Percentiles rank a stretch among this genome's conserved stretches.
Evolutionary conservation across 2,888 invertebrate genomes (phyloP).

Genomic region (Antheraea yamamai): DNA sequence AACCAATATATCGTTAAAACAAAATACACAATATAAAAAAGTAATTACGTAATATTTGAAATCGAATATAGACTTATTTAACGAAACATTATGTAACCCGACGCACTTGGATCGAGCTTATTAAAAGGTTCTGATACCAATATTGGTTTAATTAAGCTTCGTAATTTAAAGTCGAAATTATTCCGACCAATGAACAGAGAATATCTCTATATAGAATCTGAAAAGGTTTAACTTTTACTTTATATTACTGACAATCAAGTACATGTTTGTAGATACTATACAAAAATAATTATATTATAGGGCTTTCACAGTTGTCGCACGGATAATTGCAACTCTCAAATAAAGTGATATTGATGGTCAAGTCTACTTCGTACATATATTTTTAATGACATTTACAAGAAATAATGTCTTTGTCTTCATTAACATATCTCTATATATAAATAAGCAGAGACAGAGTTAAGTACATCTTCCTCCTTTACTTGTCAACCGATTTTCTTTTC

Average conservation of each 20-base stretch:
- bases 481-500: too few species aligned
- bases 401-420: conserved; percentile 22
- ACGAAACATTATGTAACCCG: conserved; percentile 2
- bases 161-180: conserved; percentile 59
- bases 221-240: conserved; percentile 6
- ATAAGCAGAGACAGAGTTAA: too few species aligned
- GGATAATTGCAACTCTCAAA: conserved; percentile 19
- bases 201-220: conserved; percentile 28
- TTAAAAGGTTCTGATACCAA: conserved; percentile 6
- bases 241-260: background rate
- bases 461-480: too few species aligned
- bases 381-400: background rate
- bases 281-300: background rate
- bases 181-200: conserved; percentile 49
- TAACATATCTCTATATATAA: too few species aligned
- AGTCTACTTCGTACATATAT: background rate
- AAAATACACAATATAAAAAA: background rate
- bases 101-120: conserved; percentile 2
- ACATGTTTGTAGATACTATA: background rate
- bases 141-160: conserved; percentile 58
- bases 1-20: background rate
- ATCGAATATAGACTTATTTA: background rate
- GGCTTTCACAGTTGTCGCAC: background rate
- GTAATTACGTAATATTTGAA: background rate
- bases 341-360: background rate